Evolutionary conservation across 2,113 vertebrate species (phyloP).

Genomic region (Brienomyrus brachyistius): DNA sequence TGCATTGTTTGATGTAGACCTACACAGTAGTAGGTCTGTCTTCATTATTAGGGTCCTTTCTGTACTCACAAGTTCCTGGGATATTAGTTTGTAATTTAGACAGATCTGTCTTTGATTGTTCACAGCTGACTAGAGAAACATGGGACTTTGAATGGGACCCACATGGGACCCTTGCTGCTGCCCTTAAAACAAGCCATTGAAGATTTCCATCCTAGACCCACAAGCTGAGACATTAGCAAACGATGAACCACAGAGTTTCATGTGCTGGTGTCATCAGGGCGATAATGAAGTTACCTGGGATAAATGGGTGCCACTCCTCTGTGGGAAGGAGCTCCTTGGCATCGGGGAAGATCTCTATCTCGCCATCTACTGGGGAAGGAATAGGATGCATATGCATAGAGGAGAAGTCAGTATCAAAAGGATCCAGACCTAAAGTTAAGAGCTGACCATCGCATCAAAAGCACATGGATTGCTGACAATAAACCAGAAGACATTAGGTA

Average conservation of each 20-base stretch:
- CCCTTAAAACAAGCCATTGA: background rate
- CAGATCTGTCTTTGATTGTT: background rate
- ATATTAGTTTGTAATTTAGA: background rate
- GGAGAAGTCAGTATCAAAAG: background rate
- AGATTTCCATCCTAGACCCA: background rate
- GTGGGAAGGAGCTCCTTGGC: background rate
- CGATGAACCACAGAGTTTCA: background rate
- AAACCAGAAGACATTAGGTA: background rate
- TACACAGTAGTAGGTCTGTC: background rate
- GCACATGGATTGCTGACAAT: background rate
- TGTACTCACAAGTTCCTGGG: background rate
- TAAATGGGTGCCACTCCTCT: slow-evolving; percentile 29
- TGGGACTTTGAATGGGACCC: background rate
- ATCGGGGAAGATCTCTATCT: slow-evolving; percentile 8
- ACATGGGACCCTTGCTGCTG: background rate
- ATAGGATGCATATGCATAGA: background rate
- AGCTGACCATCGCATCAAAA: background rate
- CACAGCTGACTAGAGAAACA: background rate
- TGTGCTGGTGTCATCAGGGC: background rate
- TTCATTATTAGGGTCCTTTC: background rate
- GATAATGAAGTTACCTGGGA: slow-evolving; percentile 51
- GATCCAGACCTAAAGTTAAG: background rate
- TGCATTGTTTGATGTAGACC: background rate
- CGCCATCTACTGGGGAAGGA: slow-evolving; percentile 31
- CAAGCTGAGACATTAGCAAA: background rate